Evolutionary conservation across 1,140 invertebrate genomes (phyloP), one percentile per base, ranked within the genome.

Genomic region (Bilobella aurantiaca): DNA sequence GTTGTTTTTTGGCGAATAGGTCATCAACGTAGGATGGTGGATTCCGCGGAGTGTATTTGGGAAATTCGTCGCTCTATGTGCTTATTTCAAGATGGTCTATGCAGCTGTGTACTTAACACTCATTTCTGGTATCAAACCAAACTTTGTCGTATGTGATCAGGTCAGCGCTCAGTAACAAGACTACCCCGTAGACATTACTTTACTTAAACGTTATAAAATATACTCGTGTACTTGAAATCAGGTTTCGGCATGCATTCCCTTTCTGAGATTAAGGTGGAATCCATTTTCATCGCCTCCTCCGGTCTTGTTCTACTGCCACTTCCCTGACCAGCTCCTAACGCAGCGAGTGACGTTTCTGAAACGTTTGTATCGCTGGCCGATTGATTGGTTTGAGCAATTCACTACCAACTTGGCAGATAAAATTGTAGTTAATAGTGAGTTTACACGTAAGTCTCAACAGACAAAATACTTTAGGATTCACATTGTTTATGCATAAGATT

Each of bases 301-400:
- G 73, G 82, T 97, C 16, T 76, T 98, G 3, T 99, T 96, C 78
- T 99, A 99, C 74, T 99, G 96, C 73, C 97, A 99, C 80, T 93
- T 94, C 80, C 97, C 97, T 0, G 97, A 99, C 79, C 88, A 93
- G 74, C 79, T 99, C 1, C 79, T 98, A 1, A 87, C 88, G 18
- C 75, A 81, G 1, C 81, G 83, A 65, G 85, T 84, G 23, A 83
- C 85, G 0, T 69, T 77, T 0, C 73, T 90, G 0, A 96, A 96
- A 76, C 82, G 81, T 47, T 23, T 93, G 0, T 99, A 99, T 78
- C 82, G 97, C 42, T 77, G 78, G n/a, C 89, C 93, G 0, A 78
- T 99, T 1, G 91, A 99, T 79, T 93, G 84, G 81, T 66, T 98
- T 0, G 97, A 99, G 79, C 90, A 95, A 76, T 80, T 83, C 32